Base-by-base conservation (phyloP, 2,113 vertebrate genomes). In the Apodemus sylvaticus region DNA sequence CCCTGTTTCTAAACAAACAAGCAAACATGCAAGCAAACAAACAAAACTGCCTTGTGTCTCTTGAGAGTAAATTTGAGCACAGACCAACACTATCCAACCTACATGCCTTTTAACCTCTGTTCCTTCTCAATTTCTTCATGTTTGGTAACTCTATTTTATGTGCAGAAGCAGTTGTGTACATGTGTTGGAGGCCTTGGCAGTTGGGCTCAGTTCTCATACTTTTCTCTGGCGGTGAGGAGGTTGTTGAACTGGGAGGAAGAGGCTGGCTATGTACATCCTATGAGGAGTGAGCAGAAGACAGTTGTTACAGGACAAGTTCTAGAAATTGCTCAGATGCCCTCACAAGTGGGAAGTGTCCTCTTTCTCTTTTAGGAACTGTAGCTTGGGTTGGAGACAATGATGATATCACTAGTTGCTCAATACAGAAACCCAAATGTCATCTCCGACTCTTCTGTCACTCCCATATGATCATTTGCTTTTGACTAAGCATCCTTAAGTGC, bases 361-460 rank as follows among this genome's bases (percentile, higher is more conserved):
- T 87, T 31, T 85, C n/a, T 77, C 42, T 90, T 89, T 91, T 71
- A 89, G 89, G 53, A 94, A n/a, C 58, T 79, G 20, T 91, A 26
- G 82, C 74, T 94, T 92, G 17, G 70, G 66, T 51, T 77, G 48
- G 42, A 5, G 62, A 68, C 48, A 86, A 17, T 48, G 16, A 74
- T 62, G 24, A 51, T 51, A 83, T 92, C 60, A 53, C 55, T 70
- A 82, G 48, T 94, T 95, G 79, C 53, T 89, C 93, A 94, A 62
- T 78, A 73, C 62, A 96, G 88, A 92, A 97, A 92, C 74, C 31
- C 60, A n/a, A 55, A 74, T 87, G 71, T 82, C 71, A 74, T 73
- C 86, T 70, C 90, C 86, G 66, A 91, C 71, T 89, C 77, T 31
- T 91, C 42, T 58, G 85, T 89, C 76, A 86, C 34, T 77, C 79